Evolutionary conservation across 1,140 invertebrate genomes (phyloP).

Genomic region (Marisa cornuarietis): DNA sequence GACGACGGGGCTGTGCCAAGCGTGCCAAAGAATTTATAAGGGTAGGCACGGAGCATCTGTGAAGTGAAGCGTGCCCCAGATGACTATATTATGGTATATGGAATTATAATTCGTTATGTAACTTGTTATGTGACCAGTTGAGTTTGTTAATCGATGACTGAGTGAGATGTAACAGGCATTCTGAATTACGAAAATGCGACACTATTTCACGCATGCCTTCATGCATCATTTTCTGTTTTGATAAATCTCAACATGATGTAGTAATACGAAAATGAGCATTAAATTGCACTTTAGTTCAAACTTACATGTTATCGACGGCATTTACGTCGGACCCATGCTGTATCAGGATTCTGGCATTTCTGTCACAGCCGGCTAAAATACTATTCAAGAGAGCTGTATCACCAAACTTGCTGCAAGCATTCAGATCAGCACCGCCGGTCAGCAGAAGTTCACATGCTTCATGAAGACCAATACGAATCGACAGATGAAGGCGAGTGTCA

Average conservation of each 20-base stretch:
- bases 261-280: too few relatives aligned
- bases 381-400: conserved; percentile 40
- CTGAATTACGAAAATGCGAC: too few relatives aligned
- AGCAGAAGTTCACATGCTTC: conserved; percentile 30
- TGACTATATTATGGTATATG: too few relatives aligned
- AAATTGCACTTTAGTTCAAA: background rate
- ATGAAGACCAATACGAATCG: conserved; percentile 22
- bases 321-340: conserved; percentile 36
- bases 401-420: conserved; percentile 33
- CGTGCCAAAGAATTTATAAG: conserved; percentile 38
- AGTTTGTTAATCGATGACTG: too few relatives aligned
- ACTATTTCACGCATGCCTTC: too few relatives aligned
- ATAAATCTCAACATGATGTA: too few relatives aligned
- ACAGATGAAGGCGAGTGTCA: conserved; percentile 36
- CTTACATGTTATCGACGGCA: conserved; percentile 37
- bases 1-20: conserved; percentile 20
- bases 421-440: conserved; percentile 33
- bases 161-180: too few relatives aligned
- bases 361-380: conserved; percentile 40
- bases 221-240: too few relatives aligned
- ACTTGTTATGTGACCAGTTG: too few relatives aligned
- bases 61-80: conserved; percentile 27
- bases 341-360: conserved; percentile 35
- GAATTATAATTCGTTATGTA: too few relatives aligned
- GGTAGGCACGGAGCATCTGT: conserved; percentile 27